These are phyloP conservation scores for Zosterops lateralis DNA, from an alignment of 2,113 vertebrate genomes.

Conservation along the genomic window DNA sequence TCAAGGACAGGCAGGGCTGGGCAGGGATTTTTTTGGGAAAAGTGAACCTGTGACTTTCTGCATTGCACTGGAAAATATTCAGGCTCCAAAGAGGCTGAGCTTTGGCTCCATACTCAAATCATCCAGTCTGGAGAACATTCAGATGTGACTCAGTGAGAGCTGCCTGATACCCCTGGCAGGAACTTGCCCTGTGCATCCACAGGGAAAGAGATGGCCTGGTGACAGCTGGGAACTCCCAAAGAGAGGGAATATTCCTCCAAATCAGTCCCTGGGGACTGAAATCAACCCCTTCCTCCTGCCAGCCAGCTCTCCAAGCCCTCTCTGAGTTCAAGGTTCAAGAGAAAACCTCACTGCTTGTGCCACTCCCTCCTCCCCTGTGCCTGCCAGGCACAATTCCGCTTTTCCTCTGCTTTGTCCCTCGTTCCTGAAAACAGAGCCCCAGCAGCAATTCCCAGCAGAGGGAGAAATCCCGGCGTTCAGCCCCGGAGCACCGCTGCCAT, in stretches of 20 bases:
- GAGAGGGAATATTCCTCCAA: neutral
- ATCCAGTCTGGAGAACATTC: neutral
- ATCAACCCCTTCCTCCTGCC: neutral
- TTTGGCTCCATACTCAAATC: neutral
- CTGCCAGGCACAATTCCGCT: neutral
- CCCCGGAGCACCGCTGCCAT: neutral
- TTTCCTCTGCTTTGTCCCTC: neutral
- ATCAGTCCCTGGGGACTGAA: neutral
- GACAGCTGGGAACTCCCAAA: neutral
- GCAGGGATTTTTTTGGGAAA: neutral
- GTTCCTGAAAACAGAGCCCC: neutral
- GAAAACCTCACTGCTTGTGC: fast-evolving
- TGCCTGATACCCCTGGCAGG: neutral
- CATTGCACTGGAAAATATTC: neutral
- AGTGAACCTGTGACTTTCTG: neutral
- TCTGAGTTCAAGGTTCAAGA: neutral
- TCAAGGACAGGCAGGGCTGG: neutral
- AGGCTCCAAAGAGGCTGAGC: neutral
- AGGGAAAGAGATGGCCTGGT: neutral
- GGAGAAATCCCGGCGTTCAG: neutral
- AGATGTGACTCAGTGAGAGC: neutral
- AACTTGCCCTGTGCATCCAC: neutral
- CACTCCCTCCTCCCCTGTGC: neutral
- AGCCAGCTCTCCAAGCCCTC: neutral
- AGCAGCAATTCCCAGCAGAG: neutral